phyloP scores from a whole-genome alignment of 2,888 invertebrate genomes.

The Acanthoscelides obtectus region DNA sequence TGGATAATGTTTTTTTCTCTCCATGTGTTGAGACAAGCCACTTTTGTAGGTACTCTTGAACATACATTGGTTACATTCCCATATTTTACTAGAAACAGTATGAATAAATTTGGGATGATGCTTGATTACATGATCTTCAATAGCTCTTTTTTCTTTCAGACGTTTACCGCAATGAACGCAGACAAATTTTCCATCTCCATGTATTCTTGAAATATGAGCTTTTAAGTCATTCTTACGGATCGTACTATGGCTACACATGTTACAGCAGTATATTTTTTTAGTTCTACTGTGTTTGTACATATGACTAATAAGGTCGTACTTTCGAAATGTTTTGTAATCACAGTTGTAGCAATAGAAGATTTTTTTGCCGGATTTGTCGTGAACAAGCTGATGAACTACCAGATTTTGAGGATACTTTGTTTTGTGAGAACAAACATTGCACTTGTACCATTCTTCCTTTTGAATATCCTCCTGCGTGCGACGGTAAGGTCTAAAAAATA shows the following conservation, averaged over 20 bases:
- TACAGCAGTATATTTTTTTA: not conserved
- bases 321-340: not conserved
- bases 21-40: not conserved
- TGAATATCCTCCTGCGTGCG: not conserved
- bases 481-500: not conserved
- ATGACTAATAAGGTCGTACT: not conserved
- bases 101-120: not conserved
- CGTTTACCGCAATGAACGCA: not conserved
- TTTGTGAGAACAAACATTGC: not conserved
- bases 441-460: not conserved
- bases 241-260: not conserved
- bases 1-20: not conserved
- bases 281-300: not conserved
- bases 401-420: not conserved
- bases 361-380: not conserved
- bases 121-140: not conserved
- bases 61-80: not conserved
- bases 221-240: not conserved
- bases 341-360: not conserved
- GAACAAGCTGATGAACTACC: not conserved
- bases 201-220: not conserved
- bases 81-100: not conserved
- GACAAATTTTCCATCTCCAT: not conserved
- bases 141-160: not conserved
- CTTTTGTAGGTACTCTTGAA: not conserved